Conservation (phyloP, 2,888 invertebrate species). For the Ptychoptera albimana region DNA sequence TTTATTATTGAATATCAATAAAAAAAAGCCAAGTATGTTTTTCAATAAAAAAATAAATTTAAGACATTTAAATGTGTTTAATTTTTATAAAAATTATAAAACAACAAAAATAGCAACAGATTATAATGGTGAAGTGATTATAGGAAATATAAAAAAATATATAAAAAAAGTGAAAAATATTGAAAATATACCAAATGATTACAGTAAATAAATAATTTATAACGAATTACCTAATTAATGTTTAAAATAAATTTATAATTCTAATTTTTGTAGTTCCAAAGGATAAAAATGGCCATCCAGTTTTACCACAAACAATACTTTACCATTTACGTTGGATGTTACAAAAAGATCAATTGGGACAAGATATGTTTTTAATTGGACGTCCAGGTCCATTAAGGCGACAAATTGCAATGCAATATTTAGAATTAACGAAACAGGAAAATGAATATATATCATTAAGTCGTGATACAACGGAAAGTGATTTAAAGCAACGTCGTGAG, state of each 20-base stretch:
- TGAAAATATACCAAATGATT: conserved; percentile 61
- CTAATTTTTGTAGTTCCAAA: conserved; percentile 27
- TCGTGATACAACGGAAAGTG: conserved; percentile 92
- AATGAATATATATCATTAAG: conserved; percentile 87
- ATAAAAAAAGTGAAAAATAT: conserved; percentile 45
- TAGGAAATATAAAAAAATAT: conserved; percentile 56
- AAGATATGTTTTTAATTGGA: conserved; percentile 91
- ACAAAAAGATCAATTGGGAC: conserved; percentile 82
- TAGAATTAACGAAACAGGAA: conserved; percentile 79
- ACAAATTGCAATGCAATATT: conserved; percentile 69
- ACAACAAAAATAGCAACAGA: not conserved
- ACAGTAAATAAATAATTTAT: conserved; percentile 18
- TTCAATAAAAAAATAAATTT: too few species aligned
- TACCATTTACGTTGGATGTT: conserved; percentile 88
- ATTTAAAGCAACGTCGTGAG: conserved; percentile 89
- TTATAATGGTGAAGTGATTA: conserved; percentile 40
- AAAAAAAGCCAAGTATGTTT: too few species aligned
- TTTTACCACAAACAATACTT: conserved; percentile 53
- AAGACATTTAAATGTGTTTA: too few species aligned
- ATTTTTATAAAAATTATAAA: conserved; percentile 7
- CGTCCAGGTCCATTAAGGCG: conserved; percentile 70
- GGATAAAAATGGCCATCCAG: conserved; percentile 36
- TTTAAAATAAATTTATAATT: conserved; percentile 7
- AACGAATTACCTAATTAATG: too few species aligned
- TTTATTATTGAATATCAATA: too few species aligned